Conservation (phyloP, 1,140 invertebrate genomes). For the Bombus superbus region DNA sequence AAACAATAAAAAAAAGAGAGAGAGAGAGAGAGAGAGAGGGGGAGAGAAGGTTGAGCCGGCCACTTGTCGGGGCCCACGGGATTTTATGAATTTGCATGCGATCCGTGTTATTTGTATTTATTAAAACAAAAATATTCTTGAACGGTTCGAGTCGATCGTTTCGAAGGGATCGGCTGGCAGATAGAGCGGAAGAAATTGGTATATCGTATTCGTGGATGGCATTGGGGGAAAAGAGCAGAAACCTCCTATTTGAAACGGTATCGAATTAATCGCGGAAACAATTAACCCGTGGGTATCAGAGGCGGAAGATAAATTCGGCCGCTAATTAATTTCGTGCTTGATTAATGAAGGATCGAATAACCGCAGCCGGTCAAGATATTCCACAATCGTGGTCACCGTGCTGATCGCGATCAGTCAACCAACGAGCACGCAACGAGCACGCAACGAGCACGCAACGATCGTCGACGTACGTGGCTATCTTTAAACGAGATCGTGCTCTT, state of each 20-base stretch:
- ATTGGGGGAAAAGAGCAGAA: background rate
- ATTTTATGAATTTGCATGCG: constrained; percentile 5
- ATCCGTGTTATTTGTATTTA: constrained; percentile 1
- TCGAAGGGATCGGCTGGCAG: background rate
- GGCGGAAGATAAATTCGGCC: background rate
- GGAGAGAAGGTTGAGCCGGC: background rate
- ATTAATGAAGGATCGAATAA: background rate
- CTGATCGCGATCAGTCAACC: background rate
- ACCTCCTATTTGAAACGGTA: background rate
- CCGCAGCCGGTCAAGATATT: background rate
- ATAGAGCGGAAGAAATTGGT: background rate
- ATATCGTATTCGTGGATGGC: background rate
- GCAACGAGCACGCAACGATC: background rate
- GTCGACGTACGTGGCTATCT: background rate
- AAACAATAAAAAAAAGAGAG: background rate
- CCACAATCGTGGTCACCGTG: background rate
- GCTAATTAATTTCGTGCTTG: constrained; percentile 13
- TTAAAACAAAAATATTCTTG: background rate
- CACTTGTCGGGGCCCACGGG: constrained; percentile 4
- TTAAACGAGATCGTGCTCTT: background rate
- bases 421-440: background rate
- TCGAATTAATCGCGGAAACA: background rate
- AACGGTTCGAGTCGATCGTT: background rate
- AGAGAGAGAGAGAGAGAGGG: no score
- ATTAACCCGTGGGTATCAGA: background rate